phyloP scores from a whole-genome alignment of 1,140 invertebrate species.

The Battus philenor region DNA sequence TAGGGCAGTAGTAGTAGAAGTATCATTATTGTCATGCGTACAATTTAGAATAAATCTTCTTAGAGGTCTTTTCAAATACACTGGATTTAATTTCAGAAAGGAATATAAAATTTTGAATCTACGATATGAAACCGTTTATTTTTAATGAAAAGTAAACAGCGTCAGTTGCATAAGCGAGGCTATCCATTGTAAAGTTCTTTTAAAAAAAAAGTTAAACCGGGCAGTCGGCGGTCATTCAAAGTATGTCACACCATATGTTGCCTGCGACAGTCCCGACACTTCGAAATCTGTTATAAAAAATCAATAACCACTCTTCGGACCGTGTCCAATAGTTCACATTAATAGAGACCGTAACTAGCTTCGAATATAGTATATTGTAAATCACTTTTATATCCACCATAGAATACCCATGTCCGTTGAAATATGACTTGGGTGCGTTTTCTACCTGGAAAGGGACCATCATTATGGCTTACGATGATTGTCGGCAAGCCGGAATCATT shows the following conservation, averaged over 20 bases:
- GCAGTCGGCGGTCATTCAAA: conserved; percentile 48
- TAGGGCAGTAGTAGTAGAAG: no score
- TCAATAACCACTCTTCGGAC: conserved; percentile 47
- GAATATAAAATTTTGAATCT: no score
- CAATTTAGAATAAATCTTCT: no score
- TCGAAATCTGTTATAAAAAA: conserved; percentile 54
- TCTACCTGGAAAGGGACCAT: conserved; percentile 68
- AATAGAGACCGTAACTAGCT: conserved; percentile 53
- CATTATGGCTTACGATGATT: conserved; percentile 61
- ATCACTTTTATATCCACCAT: conserved; percentile 63
- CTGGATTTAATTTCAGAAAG: no score
- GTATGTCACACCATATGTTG: conserved; percentile 63
- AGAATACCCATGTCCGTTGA: conserved; percentile 57
- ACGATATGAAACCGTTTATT: conserved; percentile 16
- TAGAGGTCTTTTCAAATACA: no score
- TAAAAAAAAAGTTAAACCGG: conserved; percentile 45
- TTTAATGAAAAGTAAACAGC: conserved; percentile 30
- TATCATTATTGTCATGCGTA: no score
- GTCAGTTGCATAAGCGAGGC: conserved; percentile 30
- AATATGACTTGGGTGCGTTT: conserved; percentile 63
- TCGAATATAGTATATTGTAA: conserved; percentile 65
- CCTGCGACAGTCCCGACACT: conserved; percentile 38
- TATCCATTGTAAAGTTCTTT: conserved; percentile 17
- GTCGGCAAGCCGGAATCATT: conserved; percentile 61
- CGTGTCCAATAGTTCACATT: conserved; percentile 52